Conservation (phyloP, 2,797 vertebrate genomes). For the Chrosomus eos region DNA sequence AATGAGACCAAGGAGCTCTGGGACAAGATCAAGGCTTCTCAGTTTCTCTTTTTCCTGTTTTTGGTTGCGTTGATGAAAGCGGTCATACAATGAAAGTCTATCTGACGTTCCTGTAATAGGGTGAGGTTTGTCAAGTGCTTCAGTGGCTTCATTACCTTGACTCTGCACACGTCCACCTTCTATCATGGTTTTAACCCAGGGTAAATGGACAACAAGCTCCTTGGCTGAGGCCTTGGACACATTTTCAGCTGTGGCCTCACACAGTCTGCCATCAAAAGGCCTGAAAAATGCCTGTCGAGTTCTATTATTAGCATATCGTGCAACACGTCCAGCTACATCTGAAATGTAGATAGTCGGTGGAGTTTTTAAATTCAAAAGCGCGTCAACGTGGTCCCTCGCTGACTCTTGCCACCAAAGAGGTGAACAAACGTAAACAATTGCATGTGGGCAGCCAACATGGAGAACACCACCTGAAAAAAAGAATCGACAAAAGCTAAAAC, state of each 20-base stretch:
- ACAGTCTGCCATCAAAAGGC: constrained; percentile 32
- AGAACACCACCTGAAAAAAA: constrained; percentile 42
- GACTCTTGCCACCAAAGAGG: constrained; percentile 48
- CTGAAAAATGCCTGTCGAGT: constrained; percentile 47
- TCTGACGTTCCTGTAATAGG: constrained; percentile 22
- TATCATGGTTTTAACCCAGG: constrained; percentile 5
- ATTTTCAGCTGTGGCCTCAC: constrained; percentile 5
- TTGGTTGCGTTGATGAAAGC: constrained; percentile 38
- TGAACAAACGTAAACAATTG: constrained; percentile 25
- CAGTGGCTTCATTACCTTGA: background rate
- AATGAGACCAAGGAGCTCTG: constrained; percentile 10
- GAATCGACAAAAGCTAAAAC: background rate
- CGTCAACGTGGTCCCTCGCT: constrained; percentile 19
- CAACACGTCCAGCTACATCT: constrained; percentile 47
- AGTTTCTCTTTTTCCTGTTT: constrained; percentile 40
- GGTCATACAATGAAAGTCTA: constrained; percentile 17
- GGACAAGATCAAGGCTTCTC: constrained; percentile 37
- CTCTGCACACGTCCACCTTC: background rate
- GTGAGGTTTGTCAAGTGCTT: constrained; percentile 1
- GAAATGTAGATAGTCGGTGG: constrained; percentile 36
- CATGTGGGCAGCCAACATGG: constrained; percentile 31
- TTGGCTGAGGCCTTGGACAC: background rate
- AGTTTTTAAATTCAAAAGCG: constrained; percentile 28
- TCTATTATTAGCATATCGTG: constrained; percentile 41
- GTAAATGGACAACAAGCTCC: background rate